Base-by-base conservation (phyloP, 2,797 vertebrate species). In the Myiothlypis coronata region DNA sequence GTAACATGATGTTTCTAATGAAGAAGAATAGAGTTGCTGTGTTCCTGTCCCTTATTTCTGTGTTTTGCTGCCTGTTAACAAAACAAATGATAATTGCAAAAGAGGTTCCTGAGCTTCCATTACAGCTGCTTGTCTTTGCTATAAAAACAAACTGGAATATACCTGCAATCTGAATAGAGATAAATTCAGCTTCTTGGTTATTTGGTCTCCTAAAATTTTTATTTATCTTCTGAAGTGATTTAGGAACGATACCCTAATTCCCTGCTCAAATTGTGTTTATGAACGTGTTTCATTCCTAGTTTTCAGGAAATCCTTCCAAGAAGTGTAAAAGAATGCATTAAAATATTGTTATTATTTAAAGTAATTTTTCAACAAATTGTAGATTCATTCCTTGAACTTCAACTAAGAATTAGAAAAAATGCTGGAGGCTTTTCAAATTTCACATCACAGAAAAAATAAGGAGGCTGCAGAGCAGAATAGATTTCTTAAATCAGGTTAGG, bases 401-500 rank as follows among this genome's bases (percentile, higher is more conserved):
- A 56, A 47, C 37, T 72, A 72, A 21, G 41, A 92, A 80, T 89
- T 57, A 67, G 53, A 93, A 90, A 78, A 86, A 90, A 34, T 84
- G 41, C 60, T 90, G 50, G 70, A 82, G 30, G 55, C 63, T 84
- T 94, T 87, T 7, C 13, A 71, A 78, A 89, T 88, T 88, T 91
- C 37, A 18, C 74, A 28, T 72, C 52, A 46, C 37, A 78, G 55
- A 26, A 39, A 68, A 53, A 34, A 64, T 34, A 50, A 56, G 20
- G 15, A 70, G 4, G 13, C 56, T 94, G n/a, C 26, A 77, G 22
- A 89, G 21, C 43, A 83, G 68, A 80, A 83, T 39, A 71, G 32
- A 59, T 83, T 71, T 91, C 57, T 89, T 89, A 90, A 92, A 89
- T 84, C 52, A 83, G 34, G 46, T 89, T 92, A 89, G 60, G 90